phyloP scores from a whole-genome alignment of 2,797 vertebrate species.

The Eremophila alpestris region DNA sequence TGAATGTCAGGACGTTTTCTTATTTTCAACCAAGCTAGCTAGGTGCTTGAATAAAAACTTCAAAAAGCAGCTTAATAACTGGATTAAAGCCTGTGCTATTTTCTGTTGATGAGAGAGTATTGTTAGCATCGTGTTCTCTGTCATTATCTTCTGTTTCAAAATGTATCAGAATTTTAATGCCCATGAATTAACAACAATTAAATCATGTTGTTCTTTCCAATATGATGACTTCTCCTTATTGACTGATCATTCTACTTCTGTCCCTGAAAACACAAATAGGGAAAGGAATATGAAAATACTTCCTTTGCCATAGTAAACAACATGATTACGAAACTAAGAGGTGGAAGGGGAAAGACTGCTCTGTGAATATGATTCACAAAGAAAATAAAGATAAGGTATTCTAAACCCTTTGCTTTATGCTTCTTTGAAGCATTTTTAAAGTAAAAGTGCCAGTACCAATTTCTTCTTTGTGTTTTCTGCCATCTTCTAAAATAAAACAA shows the following conservation, averaged over 20 bases:
- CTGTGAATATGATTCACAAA: background rate
- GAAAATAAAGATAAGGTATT: background rate
- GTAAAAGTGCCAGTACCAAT: background rate
- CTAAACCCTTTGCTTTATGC: background rate
- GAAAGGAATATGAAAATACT: background rate
- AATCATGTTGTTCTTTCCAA: constrained; percentile 59
- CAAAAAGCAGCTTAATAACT: constrained; percentile 69
- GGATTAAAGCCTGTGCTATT: constrained; percentile 63
- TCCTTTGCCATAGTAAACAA: background rate
- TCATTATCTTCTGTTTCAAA: constrained; percentile 62
- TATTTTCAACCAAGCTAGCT: constrained; percentile 69
- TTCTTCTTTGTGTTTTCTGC: background rate
- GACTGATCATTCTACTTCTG: background rate
- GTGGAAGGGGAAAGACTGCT: background rate
- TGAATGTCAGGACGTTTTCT: constrained; percentile 47
- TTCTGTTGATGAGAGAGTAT: constrained; percentile 43
- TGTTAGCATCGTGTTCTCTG: background rate
- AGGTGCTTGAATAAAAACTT: constrained; percentile 72
- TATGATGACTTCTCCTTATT: constrained; percentile 23
- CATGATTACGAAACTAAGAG: background rate
- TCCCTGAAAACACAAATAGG: background rate
- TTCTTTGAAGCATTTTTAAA: constrained; percentile 28
- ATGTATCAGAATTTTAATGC: constrained; percentile 56
- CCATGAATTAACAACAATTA: constrained; percentile 60
- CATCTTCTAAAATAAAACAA: background rate